Base-by-base conservation (phyloP, 2,888 invertebrate species). In the Steinernema carpocapsae region DNA sequence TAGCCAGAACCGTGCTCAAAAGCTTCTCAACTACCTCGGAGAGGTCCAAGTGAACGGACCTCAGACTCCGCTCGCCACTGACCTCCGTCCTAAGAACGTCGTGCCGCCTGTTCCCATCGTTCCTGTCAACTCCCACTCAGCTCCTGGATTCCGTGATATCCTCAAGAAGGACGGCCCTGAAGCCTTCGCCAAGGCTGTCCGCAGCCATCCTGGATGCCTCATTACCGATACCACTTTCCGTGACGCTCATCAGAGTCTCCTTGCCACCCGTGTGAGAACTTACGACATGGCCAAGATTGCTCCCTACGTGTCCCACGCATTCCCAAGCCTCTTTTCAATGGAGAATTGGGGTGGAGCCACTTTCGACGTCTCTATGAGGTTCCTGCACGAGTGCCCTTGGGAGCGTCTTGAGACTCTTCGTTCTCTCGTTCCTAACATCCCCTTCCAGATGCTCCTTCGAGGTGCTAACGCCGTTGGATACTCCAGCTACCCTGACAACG, bases 291-390 rank as follows among this genome's bases (percentile, higher is more conserved):
- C 89, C 74, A 87, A 88, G 77, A 95, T 97, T 77, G 94, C 97
- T 0, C 97, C 97, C 0, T 99, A 92, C 89, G 95, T 97, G 29
- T 92, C 97, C 0, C 94, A 97, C 87, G 93, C 94, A 88, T 94
- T 99, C 88, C 92, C 91, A 87, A 88, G 89, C 37, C 90, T 99
- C 52, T 97, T 94, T 88, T 92, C 96, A 1, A 87, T 97, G 87
- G 97, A 97, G 89, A 97, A 97, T 89, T 97, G 97, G 97, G 97
- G 97, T 72, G 97, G 97, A 37, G 99, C 99, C 14, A 99, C 99
- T 0, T 99, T 97, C 88, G 99, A 99, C 89, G 99, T 99, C 0
- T 93, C 97, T 0, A 91, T 99, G 85, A 91, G 94, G 64, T 99
- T 99, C 90, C 91, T 99, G 4, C 97, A 97, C 90, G 99, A 99